Evolutionary conservation across 2,797 vertebrate genomes (phyloP), one percentile per base, ranked within the genome.

Genomic region (Anomalospiza imberbis): DNA sequence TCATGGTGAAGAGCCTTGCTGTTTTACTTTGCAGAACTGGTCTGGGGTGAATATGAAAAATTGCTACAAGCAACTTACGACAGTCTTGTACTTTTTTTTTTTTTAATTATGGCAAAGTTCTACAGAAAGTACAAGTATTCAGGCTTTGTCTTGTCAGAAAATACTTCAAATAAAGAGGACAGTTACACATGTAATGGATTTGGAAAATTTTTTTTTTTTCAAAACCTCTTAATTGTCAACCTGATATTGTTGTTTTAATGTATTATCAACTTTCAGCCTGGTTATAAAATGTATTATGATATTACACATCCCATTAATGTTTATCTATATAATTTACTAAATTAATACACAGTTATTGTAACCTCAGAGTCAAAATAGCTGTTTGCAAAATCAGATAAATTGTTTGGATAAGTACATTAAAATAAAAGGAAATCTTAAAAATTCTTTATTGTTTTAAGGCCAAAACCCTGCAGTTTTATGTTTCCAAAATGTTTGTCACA

Each of bases 401-500:
- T 40, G 2, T 51, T 75, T 68, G 42, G 3, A 15, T 13, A 31
- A 3, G 2, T 65, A 20, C 12, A 32, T 50, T 45, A 68, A 67
- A 75, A 51, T 7, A 32, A 66, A 75, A 78, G 8, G 6, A 34
- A 38, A 47, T 72, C 3, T 36, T 34, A 34, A 62, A 4, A 16
- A 42, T n/a, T 16, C 4, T 31, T 63, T 36, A 26, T 29, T 76
- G 13, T 63, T 79, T 22, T 32, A 65, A 66, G 18, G 7, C 8
- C 1, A 40, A 53, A 26, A 9, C 0, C 3, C 2, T 3, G 3
- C 17, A n/a, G 29, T 22, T 44, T 29, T 12, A 2, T 22, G 4
- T 60, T 73, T 51, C 12, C 34, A 44, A 76, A 67, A 19, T 4
- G 2, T 29, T 9, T 28, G 2, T 44, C 16, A 42, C 10, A 26